Conservation (phyloP, 1,140 invertebrate genomes). For the Gyrodactylus salaris region DNA sequence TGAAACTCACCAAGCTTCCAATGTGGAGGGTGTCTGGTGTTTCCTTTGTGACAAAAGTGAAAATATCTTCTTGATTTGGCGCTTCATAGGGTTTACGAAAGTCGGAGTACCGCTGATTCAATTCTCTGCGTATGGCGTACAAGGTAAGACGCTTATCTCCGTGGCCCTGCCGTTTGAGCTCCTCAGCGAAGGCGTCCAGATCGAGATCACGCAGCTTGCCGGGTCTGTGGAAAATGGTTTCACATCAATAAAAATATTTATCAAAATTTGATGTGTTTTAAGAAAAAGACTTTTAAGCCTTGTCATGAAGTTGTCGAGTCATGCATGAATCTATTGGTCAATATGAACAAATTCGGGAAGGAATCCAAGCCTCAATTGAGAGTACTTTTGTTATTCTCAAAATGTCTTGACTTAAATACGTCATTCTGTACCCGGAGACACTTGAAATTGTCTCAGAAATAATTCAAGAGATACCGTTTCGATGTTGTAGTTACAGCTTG, state of each 20-base stretch:
- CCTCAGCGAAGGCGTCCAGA: slow-evolving; percentile 85
- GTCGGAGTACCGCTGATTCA: slow-evolving; percentile 79
- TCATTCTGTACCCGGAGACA: no score
- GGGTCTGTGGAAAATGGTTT: slow-evolving; percentile 26
- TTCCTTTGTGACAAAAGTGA: slow-evolving; percentile 79
- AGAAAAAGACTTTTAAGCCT: not conserved
- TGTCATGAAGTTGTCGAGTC: not conserved
- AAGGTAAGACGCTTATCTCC: slow-evolving; percentile 85
- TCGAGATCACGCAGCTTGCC: slow-evolving; percentile 78
- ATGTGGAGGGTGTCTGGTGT: slow-evolving; percentile 69
- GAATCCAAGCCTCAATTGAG: no score
- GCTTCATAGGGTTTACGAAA: slow-evolving; percentile 40
- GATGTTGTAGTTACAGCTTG: no score
- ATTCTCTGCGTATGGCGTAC: slow-evolving; percentile 76
- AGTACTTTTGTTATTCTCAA: no score
- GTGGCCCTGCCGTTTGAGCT: slow-evolving; percentile 61
- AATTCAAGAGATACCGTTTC: no score
- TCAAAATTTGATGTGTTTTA: no score
- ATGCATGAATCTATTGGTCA: not conserved
- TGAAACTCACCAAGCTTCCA: slow-evolving; percentile 32
- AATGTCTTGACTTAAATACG: no score
- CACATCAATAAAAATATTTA: slow-evolving; percentile 59
- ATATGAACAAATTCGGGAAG: no score
- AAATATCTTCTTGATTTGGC: slow-evolving; percentile 46
- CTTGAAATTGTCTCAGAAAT: no score